These are phyloP conservation scores for Cladorhizidae sp. DNA, from an alignment of 37 sponge, comb jelly and placozoan species.

Conservation along the genomic window DNA sequence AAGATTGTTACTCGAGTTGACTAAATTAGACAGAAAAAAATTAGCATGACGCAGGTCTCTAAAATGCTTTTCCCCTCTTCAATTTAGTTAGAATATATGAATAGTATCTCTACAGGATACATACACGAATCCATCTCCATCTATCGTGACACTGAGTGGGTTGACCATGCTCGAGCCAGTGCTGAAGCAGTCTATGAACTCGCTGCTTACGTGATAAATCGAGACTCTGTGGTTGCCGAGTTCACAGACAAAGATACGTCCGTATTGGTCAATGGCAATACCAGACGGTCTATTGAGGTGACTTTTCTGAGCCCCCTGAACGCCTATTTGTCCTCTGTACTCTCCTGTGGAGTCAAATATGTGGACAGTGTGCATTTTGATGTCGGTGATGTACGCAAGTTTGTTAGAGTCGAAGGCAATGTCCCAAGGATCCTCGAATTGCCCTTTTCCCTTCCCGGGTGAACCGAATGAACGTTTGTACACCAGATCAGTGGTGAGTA, in stretches of 20 bases:
- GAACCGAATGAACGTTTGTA: constrained; percentile 31
- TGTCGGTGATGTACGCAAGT: constrained; percentile 52
- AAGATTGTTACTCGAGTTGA: constrained; percentile 4
- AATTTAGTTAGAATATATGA: constrained; percentile 38
- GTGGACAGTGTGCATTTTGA: constrained; percentile 39
- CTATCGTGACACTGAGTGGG: constrained; percentile 45
- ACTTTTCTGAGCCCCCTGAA: constrained; percentile 57
- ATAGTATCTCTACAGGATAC: constrained; percentile 37
- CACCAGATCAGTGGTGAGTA: constrained; percentile 21
- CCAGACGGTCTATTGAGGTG: constrained; percentile 58
- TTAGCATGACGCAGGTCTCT: too few relatives aligned
- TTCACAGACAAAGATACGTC: constrained; percentile 61
- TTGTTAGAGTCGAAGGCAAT: constrained; percentile 53
- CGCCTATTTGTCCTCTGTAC: constrained; percentile 54
- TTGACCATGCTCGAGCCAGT: constrained; percentile 63
- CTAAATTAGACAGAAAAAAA: too few relatives aligned
- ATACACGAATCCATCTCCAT: constrained; percentile 63
- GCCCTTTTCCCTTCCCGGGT: not conserved
- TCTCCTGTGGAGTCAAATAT: constrained; percentile 33
- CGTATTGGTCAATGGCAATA: constrained; percentile 51
- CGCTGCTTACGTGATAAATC: constrained; percentile 54
- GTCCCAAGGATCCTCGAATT: constrained; percentile 57
- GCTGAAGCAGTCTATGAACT: constrained; percentile 68
- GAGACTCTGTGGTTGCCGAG: constrained; percentile 61
- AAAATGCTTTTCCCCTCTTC: too few relatives aligned